These are phyloP conservation scores for Lasioglossum villosulum DNA, from an alignment of 2,888 invertebrate genomes.

Conservation along the genomic window DNA sequence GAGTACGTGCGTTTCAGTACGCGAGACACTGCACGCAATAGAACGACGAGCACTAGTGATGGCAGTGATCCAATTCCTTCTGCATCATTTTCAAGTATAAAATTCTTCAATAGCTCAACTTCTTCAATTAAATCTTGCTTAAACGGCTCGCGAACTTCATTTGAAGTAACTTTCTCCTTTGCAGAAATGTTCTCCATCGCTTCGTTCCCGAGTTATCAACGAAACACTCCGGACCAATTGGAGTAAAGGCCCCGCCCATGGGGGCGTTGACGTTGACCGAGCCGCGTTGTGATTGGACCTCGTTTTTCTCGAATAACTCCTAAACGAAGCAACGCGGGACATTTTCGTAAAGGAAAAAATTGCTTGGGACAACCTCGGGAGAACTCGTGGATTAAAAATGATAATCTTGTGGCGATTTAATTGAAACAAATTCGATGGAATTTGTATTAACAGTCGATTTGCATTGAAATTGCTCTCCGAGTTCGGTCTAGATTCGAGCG, in stretches of 20 bases:
- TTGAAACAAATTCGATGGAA: neutral
- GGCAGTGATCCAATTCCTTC: neutral
- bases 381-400: too few relatives aligned
- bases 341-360: neutral
- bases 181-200: too few relatives aligned
- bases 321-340: neutral
- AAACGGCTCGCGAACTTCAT: too few relatives aligned
- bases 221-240: too few relatives aligned
- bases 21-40: slow-evolving; percentile 50
- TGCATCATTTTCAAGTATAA: neutral
- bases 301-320: neutral
- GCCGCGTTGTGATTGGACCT: neutral
- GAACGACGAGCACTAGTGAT: slow-evolving; percentile 1
- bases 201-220: too few relatives aligned
- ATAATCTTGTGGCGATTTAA: too few relatives aligned
- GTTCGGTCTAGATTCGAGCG: neutral
- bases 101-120: too few relatives aligned
- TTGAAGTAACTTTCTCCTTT: too few relatives aligned
- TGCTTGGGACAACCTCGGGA: neutral
- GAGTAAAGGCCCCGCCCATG: too few relatives aligned
- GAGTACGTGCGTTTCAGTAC: slow-evolving; percentile 38
- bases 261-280: too few relatives aligned
- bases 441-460: neutral
- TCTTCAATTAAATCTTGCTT: too few relatives aligned
- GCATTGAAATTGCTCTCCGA: neutral